A percentile compares a stretch with the other conserved stretches of the same genome.
Conservation (phyloP, 2,888 invertebrate species). For the Drosophila macrospina region DNA sequence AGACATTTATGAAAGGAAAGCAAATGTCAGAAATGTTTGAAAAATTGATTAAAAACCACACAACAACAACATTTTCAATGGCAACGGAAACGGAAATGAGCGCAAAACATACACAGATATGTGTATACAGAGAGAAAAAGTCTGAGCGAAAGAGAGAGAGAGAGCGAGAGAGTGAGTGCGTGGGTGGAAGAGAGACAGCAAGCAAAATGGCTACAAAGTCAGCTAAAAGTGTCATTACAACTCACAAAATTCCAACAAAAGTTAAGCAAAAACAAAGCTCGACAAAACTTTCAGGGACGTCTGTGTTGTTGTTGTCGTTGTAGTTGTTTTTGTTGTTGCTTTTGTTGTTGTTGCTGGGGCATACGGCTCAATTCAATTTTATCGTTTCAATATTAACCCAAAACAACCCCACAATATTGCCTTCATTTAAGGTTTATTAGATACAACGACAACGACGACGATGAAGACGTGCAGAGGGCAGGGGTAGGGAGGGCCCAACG, state of each 20-base stretch:
- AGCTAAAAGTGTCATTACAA: constrained; percentile 82
- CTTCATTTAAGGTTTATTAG: constrained; percentile 84
- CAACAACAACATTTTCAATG: constrained; percentile 45
- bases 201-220: constrained; percentile 79
- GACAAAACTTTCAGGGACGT: constrained; percentile 73
- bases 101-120: constrained; percentile 16
- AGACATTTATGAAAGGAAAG: constrained; percentile 31
- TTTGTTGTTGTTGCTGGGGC: constrained; percentile 46
- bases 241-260: constrained; percentile 69
- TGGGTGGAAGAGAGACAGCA: constrained; percentile 24
- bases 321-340: constrained; percentile 25
- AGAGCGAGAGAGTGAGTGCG: neutral
- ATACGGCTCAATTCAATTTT: constrained; percentile 82
- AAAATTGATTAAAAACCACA: constrained; percentile 79
- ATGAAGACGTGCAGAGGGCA: constrained; percentile 4
- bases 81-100: constrained; percentile 71
- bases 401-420: constrained; percentile 84
- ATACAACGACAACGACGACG: constrained; percentile 63
- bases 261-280: constrained; percentile 43
- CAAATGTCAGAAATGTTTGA: constrained; percentile 55
- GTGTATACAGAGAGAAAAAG: neutral
- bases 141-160: too few species aligned
- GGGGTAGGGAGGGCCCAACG: constrained; percentile 41
- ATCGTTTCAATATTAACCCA: constrained; percentile 84
- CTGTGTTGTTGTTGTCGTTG: constrained; percentile 40